These are phyloP conservation scores for Lydus trimaculatus DNA, from an alignment of 2,888 invertebrate species.

Conservation along the genomic window DNA sequence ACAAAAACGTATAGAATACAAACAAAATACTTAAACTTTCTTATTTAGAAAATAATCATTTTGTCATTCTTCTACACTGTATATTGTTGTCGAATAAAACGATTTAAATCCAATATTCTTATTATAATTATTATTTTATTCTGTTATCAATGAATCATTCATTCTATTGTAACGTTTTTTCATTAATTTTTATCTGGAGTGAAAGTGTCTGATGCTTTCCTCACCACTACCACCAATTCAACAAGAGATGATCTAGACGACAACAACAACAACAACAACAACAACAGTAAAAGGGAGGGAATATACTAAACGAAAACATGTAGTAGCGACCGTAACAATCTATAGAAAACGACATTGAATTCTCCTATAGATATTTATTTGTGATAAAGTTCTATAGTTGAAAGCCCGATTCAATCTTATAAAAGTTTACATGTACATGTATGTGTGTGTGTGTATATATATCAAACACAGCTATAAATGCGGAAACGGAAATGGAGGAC, in stretches of 20 bases:
- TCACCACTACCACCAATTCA: background rate
- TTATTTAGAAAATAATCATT: background rate
- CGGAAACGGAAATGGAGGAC: constrained; percentile 45
- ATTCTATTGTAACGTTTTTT: background rate
- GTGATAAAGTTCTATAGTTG: constrained; percentile 42
- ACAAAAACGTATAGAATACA: background rate
- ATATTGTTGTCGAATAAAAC: background rate
- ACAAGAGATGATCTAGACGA: background rate
- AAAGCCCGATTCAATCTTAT: constrained; percentile 43
- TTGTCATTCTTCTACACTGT: background rate
- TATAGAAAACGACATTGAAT: constrained; percentile 22
- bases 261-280: no score
- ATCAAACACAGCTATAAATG: constrained; percentile 47
- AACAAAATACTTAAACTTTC: background rate
- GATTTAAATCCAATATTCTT: no score
- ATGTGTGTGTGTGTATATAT: constrained; percentile 29
- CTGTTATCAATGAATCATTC: background rate
- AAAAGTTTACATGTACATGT: constrained; percentile 11
- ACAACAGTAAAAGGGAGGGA: constrained; percentile 2
- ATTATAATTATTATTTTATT: background rate
- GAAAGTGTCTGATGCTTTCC: background rate
- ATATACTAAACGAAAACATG: constrained; percentile 15
- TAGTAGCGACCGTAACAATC: constrained; percentile 17
- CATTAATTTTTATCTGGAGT: constrained; percentile 9
- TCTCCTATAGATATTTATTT: constrained; percentile 40